These are phyloP conservation scores for mouse (Mus musculus) DNA, from an alignment of 2,113 vertebrate species.

Conservation along the genomic window GRCm39 chr11:37386501-37387000, in stretches of 20 bases:
- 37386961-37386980: neutral
- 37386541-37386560: neutral
- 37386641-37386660: too few species aligned
- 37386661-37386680: neutral
- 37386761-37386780: neutral
- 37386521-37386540: neutral
- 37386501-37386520: conserved; percentile 7
- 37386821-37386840: neutral
- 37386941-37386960: neutral
- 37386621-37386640: neutral
- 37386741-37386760: neutral
- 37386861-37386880: neutral
- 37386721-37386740: neutral
- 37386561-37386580: neutral
- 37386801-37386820: neutral
- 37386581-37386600: neutral
- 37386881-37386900: too few species aligned
- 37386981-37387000: neutral
- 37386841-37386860: neutral
- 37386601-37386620: neutral
- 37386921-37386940: neutral
- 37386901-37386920: neutral
- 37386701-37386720: neutral
- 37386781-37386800: neutral
- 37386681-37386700: neutral